phyloP scores from a whole-genome alignment of 1,140 invertebrate species.

The Drosophila simulans region DNA sequence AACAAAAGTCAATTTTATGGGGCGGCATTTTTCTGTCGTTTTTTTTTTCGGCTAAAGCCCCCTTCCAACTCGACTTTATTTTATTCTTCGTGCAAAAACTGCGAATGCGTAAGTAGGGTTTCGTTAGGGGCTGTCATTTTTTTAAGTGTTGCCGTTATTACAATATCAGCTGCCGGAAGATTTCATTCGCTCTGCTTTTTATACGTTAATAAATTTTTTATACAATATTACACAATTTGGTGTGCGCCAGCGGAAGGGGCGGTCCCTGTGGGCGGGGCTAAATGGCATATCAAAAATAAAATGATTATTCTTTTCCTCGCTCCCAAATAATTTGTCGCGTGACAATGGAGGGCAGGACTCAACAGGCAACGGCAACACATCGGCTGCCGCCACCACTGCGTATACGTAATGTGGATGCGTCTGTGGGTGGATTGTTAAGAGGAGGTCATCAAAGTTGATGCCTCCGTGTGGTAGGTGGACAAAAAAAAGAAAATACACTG shows the following conservation, averaged over 20 bases:
- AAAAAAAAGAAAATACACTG: conserved; percentile 11
- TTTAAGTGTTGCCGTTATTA: conserved; percentile 79
- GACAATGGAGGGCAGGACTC: conserved; percentile 51
- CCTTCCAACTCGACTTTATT: conserved; percentile 27
- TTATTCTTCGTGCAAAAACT: conserved; percentile 32
- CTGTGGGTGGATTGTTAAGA: neutral
- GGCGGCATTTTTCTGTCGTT: conserved; percentile 19
- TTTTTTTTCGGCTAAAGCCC: conserved; percentile 1
- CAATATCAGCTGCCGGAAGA: conserved; percentile 77
- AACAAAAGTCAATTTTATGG: conserved; percentile 83
- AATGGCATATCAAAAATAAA: conserved; percentile 79
- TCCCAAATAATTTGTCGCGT: conserved; percentile 75
- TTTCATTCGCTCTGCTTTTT: conserved; percentile 59
- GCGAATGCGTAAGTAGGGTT: conserved; percentile 5
- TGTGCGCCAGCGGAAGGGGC: conserved; percentile 6
- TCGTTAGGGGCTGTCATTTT: conserved; percentile 52
- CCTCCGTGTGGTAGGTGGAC: conserved; percentile 18
- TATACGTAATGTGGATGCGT: conserved; percentile 44
- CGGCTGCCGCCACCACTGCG: conserved; percentile 37
- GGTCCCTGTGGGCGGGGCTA: conserved; percentile 22
- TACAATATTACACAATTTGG: conserved; percentile 79
- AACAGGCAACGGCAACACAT: conserved; percentile 55
- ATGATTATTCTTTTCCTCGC: conserved; percentile 59
- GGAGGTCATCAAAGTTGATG: conserved; percentile 35
- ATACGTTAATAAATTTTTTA: conserved; percentile 79